phyloP scores from a whole-genome alignment of 2,888 invertebrate genomes.

The Dasysyrphus albostriatus region DNA sequence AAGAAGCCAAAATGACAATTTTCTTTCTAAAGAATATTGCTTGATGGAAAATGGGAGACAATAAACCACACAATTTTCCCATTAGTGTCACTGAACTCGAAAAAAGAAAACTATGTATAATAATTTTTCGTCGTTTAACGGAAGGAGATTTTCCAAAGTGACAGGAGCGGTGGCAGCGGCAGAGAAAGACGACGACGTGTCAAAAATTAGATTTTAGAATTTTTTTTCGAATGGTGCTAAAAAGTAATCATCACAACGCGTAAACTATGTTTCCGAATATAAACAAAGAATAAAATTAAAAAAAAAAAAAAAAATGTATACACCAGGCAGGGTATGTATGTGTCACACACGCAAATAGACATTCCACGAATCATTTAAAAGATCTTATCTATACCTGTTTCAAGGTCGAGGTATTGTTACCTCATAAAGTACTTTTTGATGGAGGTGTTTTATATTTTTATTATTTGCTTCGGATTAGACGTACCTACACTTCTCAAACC shows the following conservation, averaged over 20 bases:
- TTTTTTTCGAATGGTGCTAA: conserved; percentile 34
- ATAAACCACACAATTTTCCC: conserved; percentile 60
- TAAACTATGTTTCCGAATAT: not conserved
- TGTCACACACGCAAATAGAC: conserved; percentile 42
- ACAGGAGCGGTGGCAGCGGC: not conserved
- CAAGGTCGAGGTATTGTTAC: conserved; percentile 20
- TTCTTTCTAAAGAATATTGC: conserved; percentile 25
- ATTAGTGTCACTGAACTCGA: conserved; percentile 67
- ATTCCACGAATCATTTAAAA: conserved; percentile 24
- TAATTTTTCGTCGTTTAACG: conserved; percentile 37
- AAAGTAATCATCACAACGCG: conserved; percentile 37
- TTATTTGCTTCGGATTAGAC: not conserved
- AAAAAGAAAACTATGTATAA: conserved; percentile 47
- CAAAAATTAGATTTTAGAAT: conserved; percentile 24
- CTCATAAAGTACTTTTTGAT: conserved; percentile 29
- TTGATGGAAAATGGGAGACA: conserved; percentile 25
- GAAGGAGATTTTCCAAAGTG: conserved; percentile 33
- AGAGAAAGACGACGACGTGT: not conserved
- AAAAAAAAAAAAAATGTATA: not conserved
- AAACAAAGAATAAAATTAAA: not conserved
- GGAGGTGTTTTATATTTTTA: not conserved
- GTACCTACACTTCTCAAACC: not conserved
- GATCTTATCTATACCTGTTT: conserved; percentile 2
- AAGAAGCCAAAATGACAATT: conserved; percentile 59
- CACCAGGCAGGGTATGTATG: not conserved